These are phyloP conservation scores for Meteorus cinctellus DNA, from an alignment of 2,888 invertebrate species.

Conservation along the genomic window DNA sequence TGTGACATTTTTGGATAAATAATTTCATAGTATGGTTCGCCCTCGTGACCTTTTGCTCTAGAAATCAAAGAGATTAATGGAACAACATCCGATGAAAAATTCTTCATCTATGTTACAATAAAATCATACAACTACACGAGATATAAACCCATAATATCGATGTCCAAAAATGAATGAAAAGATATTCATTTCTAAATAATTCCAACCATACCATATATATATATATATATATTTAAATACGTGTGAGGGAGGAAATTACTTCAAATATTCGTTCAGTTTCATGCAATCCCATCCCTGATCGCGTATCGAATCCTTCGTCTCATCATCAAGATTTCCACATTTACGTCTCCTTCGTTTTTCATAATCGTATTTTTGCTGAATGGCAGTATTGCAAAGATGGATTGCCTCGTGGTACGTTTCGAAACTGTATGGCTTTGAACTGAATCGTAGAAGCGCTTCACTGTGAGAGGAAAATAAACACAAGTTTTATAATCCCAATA, in stretches of 20 bases:
- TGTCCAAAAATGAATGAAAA: not conserved
- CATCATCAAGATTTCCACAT: slow-evolving; percentile 50
- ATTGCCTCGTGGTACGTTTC: slow-evolving; percentile 88
- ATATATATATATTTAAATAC: slow-evolving; percentile 12
- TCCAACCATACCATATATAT: slow-evolving; percentile 14
- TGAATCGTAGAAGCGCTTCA: slow-evolving; percentile 89
- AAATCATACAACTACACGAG: too few species aligned
- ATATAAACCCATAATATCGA: not conserved
- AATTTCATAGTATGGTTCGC: slow-evolving; percentile 75
- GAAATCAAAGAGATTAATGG: not conserved
- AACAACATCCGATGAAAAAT: too few species aligned
- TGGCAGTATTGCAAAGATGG: slow-evolving; percentile 87
- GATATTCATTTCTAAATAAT: slow-evolving; percentile 22
- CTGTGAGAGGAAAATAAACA: slow-evolving; percentile 60
- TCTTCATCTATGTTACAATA: too few species aligned
- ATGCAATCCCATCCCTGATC: slow-evolving; percentile 69
- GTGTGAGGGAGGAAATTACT: slow-evolving; percentile 60
- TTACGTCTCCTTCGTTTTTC: slow-evolving; percentile 59
- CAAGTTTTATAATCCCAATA: not conserved
- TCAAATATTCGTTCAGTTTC: slow-evolving; percentile 70
- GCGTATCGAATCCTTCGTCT: slow-evolving; percentile 52
- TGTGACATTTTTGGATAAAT: slow-evolving; percentile 91
- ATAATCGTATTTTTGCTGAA: slow-evolving; percentile 83
- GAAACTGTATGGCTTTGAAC: slow-evolving; percentile 86
- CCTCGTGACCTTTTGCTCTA: slow-evolving; percentile 80